Conservation (phyloP, 2,797 vertebrate genomes). For the Pyrocephalus nanus region DNA sequence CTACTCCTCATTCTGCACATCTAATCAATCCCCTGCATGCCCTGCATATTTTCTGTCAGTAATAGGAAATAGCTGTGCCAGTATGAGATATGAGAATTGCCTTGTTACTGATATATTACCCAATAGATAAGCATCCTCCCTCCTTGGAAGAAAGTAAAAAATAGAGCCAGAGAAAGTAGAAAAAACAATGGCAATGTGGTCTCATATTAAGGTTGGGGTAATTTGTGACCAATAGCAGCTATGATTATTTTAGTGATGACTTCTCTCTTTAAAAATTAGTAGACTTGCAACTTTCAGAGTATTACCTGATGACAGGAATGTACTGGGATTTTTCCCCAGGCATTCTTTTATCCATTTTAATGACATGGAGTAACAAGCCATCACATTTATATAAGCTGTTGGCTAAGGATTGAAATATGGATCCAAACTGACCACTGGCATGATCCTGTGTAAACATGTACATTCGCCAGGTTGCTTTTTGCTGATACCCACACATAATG, state of each 20-base stretch:
- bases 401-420: not conserved
- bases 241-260: not conserved
- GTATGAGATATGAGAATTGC: not conserved
- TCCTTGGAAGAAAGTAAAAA: not conserved
- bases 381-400: not conserved
- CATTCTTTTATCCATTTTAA: not conserved
- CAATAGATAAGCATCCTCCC: not conserved
- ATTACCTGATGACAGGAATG: not conserved
- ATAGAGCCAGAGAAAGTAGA: not conserved
- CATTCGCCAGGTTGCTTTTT: not conserved
- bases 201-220: not conserved
- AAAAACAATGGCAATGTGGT: not conserved
- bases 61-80: constrained; percentile 41
- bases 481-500: not conserved
- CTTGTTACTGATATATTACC: constrained; percentile 16
- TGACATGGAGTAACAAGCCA: not conserved
- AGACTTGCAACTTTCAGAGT: not conserved
- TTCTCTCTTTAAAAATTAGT: not conserved
- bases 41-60: constrained; percentile 43
- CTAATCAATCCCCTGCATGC: constrained; percentile 33
- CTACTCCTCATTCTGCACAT: not conserved
- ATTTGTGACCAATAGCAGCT: not conserved
- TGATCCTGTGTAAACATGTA: not conserved
- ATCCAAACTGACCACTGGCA: not conserved
- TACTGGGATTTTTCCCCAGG: not conserved